phyloP scores from a whole-genome alignment of 2,888 invertebrate genomes.

The Meganola albula region DNA sequence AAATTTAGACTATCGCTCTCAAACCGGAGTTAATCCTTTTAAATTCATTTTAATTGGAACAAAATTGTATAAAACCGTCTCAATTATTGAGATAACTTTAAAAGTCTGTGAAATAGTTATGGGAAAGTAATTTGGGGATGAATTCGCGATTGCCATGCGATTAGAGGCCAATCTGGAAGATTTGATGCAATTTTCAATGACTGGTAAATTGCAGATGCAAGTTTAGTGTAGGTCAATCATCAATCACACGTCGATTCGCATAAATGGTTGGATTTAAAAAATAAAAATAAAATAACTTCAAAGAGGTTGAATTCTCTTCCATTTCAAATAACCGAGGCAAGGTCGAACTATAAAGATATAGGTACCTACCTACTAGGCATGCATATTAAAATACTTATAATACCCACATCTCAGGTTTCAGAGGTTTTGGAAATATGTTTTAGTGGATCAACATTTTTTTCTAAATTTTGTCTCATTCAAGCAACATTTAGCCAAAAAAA shows the following conservation, averaged over 20 bases:
- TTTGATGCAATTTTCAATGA: slow-evolving; percentile 73
- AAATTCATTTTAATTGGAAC: slow-evolving; percentile 66
- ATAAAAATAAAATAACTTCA: too few relatives aligned
- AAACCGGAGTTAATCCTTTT: slow-evolving; percentile 56
- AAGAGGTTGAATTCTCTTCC: too few relatives aligned
- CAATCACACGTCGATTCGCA: slow-evolving; percentile 49
- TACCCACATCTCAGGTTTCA: too few relatives aligned
- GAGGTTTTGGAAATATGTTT: too few relatives aligned
- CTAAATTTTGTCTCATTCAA: too few relatives aligned
- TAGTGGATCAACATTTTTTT: too few relatives aligned
- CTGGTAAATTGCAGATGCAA: slow-evolving; percentile 64
- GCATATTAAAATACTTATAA: too few relatives aligned
- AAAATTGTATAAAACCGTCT: slow-evolving; percentile 50
- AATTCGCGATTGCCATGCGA: slow-evolving; percentile 42
- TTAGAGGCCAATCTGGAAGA: slow-evolving; percentile 65
- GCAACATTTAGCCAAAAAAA: too few relatives aligned
- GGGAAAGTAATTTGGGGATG: slow-evolving; percentile 54
- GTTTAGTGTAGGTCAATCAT: slow-evolving; percentile 48
- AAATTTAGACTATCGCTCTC: slow-evolving; percentile 61
- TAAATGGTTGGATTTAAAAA: slow-evolving; percentile 27
- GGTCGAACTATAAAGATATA: too few relatives aligned
- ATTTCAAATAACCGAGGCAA: too few relatives aligned
- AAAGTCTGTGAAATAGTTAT: slow-evolving; percentile 58
- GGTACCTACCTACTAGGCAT: too few relatives aligned
- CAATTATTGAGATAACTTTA: slow-evolving; percentile 51